Conservation (phyloP, 1,140 invertebrate genomes). For the Zeugodacus cucurbitae region DNA sequence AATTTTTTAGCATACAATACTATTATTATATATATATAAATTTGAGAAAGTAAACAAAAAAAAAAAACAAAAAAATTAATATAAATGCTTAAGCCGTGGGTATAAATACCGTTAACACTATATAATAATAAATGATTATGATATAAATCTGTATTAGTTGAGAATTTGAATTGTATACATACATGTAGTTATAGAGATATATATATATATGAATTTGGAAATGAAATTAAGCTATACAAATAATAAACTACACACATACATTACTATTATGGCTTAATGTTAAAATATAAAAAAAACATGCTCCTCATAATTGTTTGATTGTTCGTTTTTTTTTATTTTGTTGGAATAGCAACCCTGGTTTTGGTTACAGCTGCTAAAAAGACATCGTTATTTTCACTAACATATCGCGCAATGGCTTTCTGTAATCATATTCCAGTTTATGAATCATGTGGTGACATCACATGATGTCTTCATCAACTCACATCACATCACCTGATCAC, state of each 20-base stretch:
- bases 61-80: background rate
- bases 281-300: constrained; percentile 35
- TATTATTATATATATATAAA: background rate
- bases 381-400: too few relatives aligned
- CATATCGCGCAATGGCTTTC: too few relatives aligned
- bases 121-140: background rate
- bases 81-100: background rate
- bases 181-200: background rate
- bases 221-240: constrained; percentile 15
- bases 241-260: constrained; percentile 4
- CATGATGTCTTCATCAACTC: too few relatives aligned
- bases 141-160: constrained; percentile 30
- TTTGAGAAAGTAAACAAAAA: background rate
- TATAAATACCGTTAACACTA: background rate
- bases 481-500: too few relatives aligned
- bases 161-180: constrained; percentile 13
- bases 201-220: constrained; percentile 4
- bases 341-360: too few relatives aligned
- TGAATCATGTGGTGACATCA: too few relatives aligned
- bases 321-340: background rate
- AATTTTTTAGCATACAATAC: background rate
- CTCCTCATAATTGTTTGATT: background rate
- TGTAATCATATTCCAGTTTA: too few relatives aligned
- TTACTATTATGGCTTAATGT: constrained; percentile 35
- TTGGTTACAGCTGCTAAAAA: too few relatives aligned